Conservation (phyloP, 1,140 invertebrate genomes). For the Apis laboriosa region DNA sequence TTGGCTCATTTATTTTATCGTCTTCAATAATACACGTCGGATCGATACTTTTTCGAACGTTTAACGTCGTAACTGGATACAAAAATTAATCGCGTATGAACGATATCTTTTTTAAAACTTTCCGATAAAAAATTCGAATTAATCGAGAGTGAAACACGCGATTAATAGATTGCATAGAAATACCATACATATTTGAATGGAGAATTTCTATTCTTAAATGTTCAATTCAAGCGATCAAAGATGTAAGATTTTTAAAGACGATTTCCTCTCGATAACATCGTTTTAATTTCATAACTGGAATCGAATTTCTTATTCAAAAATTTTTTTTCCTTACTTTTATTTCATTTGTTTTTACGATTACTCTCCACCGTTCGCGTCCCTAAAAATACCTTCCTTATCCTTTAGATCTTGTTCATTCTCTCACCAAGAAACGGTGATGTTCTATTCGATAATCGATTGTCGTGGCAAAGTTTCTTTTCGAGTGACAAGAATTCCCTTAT, state of each 20-base stretch:
- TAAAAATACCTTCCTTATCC: not conserved
- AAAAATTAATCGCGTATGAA: too few species aligned
- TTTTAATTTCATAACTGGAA: too few species aligned
- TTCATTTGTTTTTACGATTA: too few species aligned
- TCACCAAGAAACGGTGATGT: too few species aligned
- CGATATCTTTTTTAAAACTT: not conserved
- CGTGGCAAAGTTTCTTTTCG: conserved; percentile 34
- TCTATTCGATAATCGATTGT: conserved; percentile 34
- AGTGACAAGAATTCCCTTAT: conserved; percentile 53
- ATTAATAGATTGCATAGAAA: not conserved
- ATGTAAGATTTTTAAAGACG: not conserved
- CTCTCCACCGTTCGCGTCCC: too few species aligned
- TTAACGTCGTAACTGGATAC: too few species aligned
- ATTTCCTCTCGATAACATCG: too few species aligned
- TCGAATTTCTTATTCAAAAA: too few species aligned
- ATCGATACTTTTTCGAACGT: not conserved
- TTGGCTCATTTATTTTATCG: not conserved
- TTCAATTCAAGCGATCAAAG: not conserved
- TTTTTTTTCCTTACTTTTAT: too few species aligned
- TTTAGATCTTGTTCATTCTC: not conserved
- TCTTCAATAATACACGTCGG: not conserved
- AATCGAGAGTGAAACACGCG: not conserved
- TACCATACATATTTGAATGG: not conserved
- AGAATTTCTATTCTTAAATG: not conserved
- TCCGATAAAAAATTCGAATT: not conserved